Conservation (phyloP, 2,797 vertebrate genomes). For the Nyctibius grandis region DNA sequence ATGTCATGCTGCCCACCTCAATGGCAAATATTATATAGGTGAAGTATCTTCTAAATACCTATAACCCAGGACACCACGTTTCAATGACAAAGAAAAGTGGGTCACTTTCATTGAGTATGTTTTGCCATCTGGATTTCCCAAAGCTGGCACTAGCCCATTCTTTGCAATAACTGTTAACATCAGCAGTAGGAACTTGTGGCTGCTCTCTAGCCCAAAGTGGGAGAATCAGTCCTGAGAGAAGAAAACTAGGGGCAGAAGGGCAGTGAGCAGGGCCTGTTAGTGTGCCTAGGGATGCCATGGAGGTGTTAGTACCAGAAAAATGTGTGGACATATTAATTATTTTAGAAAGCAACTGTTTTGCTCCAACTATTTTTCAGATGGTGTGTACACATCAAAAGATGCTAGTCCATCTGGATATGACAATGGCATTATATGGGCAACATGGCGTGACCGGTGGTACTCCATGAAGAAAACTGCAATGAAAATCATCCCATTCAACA, state of each 20-base stretch:
- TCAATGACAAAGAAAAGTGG: neutral
- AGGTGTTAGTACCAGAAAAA: neutral
- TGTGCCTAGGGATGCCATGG: neutral
- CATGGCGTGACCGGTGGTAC: constrained; percentile 91
- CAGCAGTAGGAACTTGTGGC: neutral
- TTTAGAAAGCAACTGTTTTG: neutral
- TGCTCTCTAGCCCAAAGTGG: neutral
- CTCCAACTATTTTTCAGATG: constrained; percentile 74
- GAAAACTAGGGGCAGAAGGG: neutral
- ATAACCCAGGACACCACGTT: neutral
- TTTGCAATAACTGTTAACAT: neutral
- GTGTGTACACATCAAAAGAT: constrained; percentile 81
- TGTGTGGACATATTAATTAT: neutral
- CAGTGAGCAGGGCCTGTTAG: neutral
- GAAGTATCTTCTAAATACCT: neutral
- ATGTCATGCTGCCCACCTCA: constrained; percentile 93
- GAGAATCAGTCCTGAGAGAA: neutral
- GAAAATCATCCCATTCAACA: constrained; percentile 91
- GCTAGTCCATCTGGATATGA: constrained; percentile 78
- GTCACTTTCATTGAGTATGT: neutral
- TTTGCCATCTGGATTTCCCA: neutral
- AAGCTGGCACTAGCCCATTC: neutral
- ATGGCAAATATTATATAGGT: constrained; percentile 92
- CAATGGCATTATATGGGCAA: constrained; percentile 94
- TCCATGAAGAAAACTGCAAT: constrained; percentile 93